A percentile compares a stretch with the other conserved stretches of the same genome.
Conservation (phyloP, 2,888 invertebrate genomes). For the Leucoma salicis region DNA sequence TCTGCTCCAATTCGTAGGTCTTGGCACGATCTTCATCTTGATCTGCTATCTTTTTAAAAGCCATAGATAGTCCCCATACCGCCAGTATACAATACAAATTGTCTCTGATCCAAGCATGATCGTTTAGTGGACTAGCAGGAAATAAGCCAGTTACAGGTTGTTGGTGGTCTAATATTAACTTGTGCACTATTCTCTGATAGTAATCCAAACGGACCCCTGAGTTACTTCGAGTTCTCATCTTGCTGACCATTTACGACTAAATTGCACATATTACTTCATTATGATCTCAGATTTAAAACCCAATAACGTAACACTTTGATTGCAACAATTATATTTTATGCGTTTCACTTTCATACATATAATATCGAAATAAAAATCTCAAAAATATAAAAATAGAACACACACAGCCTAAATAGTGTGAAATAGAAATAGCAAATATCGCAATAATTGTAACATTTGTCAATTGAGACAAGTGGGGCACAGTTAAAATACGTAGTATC, state of each 20-base stretch:
- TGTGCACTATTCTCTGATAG: slow-evolving; percentile 96
- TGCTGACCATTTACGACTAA: slow-evolving; percentile 25
- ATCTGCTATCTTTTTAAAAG: slow-evolving; percentile 99
- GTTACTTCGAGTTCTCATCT: slow-evolving; percentile 93
- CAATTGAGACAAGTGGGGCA: too few species aligned
- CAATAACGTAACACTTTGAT: not conserved
- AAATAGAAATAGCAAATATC: too few species aligned
- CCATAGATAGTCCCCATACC: slow-evolving; percentile 99
- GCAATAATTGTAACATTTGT: too few species aligned
- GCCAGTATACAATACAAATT: slow-evolving; percentile 98
- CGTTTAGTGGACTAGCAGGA: slow-evolving; percentile 92
- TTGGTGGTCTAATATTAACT: slow-evolving; percentile 95
- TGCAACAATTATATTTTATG: not conserved
- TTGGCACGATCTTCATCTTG: slow-evolving; percentile 99
- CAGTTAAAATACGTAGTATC: too few species aligned
- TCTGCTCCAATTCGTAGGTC: slow-evolving; percentile 98
- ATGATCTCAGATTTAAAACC: too few species aligned
- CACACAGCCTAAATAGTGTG: too few species aligned
- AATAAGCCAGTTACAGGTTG: slow-evolving; percentile 98
- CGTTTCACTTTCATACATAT: too few species aligned
- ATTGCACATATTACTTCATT: too few species aligned
- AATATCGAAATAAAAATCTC: too few species aligned
- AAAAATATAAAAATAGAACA: too few species aligned
- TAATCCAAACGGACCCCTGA: slow-evolving; percentile 97
- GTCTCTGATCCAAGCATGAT: slow-evolving; percentile 99